phyloP scores from a whole-genome alignment of 1,140 invertebrate species.

The Drosophila murphyi region DNA sequence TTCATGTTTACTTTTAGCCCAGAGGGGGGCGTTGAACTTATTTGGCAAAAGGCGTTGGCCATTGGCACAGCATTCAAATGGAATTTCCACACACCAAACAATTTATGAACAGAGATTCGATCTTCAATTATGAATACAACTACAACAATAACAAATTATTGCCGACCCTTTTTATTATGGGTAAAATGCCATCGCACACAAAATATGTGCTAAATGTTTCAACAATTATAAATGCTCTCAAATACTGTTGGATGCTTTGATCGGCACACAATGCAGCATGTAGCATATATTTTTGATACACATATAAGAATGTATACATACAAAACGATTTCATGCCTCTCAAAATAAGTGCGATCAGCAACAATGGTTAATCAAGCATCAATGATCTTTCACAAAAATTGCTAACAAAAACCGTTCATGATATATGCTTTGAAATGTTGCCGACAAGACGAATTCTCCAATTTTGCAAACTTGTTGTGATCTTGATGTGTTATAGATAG shows the following conservation, averaged over 20 bases:
- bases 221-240: constrained; percentile 49
- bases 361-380: constrained; percentile 78
- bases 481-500: neutral
- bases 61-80: constrained; percentile 48
- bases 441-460: constrained; percentile 45
- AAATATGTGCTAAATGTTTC: constrained; percentile 58
- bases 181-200: constrained; percentile 15
- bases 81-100: constrained; percentile 57
- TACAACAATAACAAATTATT: constrained; percentile 12
- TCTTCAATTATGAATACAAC: constrained; percentile 65
- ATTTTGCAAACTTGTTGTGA: constrained; percentile 7
- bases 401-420: constrained; percentile 2
- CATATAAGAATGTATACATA: constrained; percentile 24
- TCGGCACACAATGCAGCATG: constrained; percentile 37
- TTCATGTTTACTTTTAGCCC: constrained; percentile 26
- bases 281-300: neutral
- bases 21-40: constrained; percentile 64
- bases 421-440: constrained; percentile 17
- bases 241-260: constrained; percentile 41
- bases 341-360: constrained; percentile 54
- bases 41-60: constrained; percentile 63
- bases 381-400: constrained; percentile 41
- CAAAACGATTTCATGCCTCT: constrained; percentile 75
- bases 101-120: constrained; percentile 66
- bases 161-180: constrained; percentile 44